A percentile compares a stretch with the other conserved stretches of the same genome.
These are phyloP conservation scores for Lottia gigantea DNA, from an alignment of 2,888 invertebrate species.

Conservation along the genomic window DNA sequence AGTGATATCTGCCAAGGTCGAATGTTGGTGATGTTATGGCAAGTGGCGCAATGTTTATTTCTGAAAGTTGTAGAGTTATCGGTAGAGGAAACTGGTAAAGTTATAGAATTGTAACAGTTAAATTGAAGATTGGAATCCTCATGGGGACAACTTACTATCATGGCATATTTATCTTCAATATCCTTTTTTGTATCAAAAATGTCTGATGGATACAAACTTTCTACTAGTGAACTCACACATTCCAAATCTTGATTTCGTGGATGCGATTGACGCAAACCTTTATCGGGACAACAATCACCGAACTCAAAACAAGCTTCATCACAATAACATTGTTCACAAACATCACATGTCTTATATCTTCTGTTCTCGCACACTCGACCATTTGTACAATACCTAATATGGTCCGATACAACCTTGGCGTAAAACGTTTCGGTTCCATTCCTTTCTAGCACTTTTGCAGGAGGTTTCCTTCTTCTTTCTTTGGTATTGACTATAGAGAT, in stretches of 20 bases:
- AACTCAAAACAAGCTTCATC: slow-evolving; percentile 30
- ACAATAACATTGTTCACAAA: slow-evolving; percentile 34
- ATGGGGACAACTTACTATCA: slow-evolving; percentile 17
- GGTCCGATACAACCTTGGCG: slow-evolving; percentile 12
- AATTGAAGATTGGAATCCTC: slow-evolving; percentile 6
- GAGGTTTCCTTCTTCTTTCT: neutral
- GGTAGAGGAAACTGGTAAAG: slow-evolving; percentile 10
- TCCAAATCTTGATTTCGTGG: neutral
- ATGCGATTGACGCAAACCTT: slow-evolving; percentile 13
- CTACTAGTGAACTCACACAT: neutral
- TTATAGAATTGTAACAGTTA: slow-evolving; percentile 12
- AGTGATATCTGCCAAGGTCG: slow-evolving; percentile 13
- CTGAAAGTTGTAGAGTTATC: slow-evolving; percentile 17
- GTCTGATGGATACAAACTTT: slow-evolving; percentile 9
- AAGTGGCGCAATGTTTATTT: slow-evolving; percentile 19
- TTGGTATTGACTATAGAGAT: neutral
- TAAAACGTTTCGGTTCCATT: slow-evolving; percentile 11
- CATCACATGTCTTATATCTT: neutral
- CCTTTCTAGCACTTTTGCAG: neutral
- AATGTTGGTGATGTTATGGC: slow-evolving; percentile 10
- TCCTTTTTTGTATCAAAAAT: neutral
- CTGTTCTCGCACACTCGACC: slow-evolving; percentile 10
- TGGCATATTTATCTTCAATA: neutral
- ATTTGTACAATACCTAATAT: slow-evolving; percentile 15
- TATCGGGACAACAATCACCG: slow-evolving; percentile 38